phyloP scores from a whole-genome alignment of 2,797 vertebrate species.

The Danio tinwini region DNA sequence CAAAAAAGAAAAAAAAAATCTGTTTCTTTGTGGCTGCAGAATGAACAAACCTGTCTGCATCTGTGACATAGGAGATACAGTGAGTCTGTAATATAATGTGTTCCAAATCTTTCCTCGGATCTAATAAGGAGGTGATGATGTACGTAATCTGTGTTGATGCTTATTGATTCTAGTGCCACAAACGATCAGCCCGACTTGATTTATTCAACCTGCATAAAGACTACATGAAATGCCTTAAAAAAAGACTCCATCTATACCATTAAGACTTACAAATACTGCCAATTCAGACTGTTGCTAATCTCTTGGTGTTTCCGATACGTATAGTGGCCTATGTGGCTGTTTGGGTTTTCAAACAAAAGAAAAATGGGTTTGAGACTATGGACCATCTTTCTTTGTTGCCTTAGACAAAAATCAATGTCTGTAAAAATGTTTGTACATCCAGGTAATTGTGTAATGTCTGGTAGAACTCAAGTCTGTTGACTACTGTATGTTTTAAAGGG shows the following conservation, averaged over 20 bases:
- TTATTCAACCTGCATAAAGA: slow-evolving; percentile 23
- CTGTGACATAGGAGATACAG: slow-evolving; percentile 45
- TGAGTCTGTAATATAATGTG: slow-evolving; percentile 35
- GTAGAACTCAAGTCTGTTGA: slow-evolving; percentile 54
- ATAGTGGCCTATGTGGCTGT: slow-evolving; percentile 33
- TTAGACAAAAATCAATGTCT: slow-evolving; percentile 62
- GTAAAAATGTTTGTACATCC: slow-evolving; percentile 25
- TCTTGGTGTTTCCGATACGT: slow-evolving; percentile 43
- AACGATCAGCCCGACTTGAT: neutral
- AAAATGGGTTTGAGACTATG: slow-evolving; percentile 35
- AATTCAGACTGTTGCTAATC: slow-evolving; percentile 52
- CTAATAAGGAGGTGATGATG: slow-evolving; percentile 10
- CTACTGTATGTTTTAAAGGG: neutral
- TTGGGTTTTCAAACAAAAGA: slow-evolving; percentile 28
- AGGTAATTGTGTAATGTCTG: slow-evolving; percentile 31
- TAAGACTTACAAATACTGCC: slow-evolving; percentile 57
- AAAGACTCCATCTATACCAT: slow-evolving; percentile 33
- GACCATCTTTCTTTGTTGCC: slow-evolving; percentile 57
- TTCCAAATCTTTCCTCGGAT: slow-evolving; percentile 13
- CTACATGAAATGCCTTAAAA: slow-evolving; percentile 61
- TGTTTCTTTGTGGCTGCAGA: slow-evolving; percentile 5
- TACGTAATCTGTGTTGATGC: slow-evolving; percentile 25
- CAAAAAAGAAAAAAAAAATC: neutral
- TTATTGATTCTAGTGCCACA: slow-evolving; percentile 1
- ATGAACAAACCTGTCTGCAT: slow-evolving; percentile 39